Base-by-base conservation (phyloP, 2,113 vertebrate genomes). In the Acrocephalus arundinaceus region DNA sequence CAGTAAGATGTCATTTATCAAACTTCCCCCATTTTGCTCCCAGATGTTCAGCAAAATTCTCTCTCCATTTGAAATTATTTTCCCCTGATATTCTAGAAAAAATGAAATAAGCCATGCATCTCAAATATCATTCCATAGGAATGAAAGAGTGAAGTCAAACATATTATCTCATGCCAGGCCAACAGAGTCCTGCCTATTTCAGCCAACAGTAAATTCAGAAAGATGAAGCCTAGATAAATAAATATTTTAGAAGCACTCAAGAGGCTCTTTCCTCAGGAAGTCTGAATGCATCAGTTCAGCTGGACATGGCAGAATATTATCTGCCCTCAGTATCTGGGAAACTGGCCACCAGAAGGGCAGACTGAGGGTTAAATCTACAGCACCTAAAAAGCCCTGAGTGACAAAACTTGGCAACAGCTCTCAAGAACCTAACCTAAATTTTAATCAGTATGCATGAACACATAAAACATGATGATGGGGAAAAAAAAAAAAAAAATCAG, bases 1-100 rank as follows among this genome's bases (percentile, higher is more conserved):
- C 93, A 96, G 65, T 51, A 93, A 94, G 72, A 93, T 62, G 92
- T 73, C 67, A 90, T 85, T 93, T 87, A 92, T 94, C 91, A 94
- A 92, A 95, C 52, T 79, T 89, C 51, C 61, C 57, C 73, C 87
- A 92, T 91, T 96, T 85, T 88, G 46, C 52, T 93, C 82, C 93
- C 91, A 95, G 95, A 96, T 88, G 88, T 95, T 93, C 55, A 48
- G 66, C 15, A 87, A 87, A 95, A 83, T 68, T 82, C 91, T 61
- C 83, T 78, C n/a, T 71, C 80, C 73, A 82, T 68, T 82, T 73
- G 22, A 75, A 95, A 92, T 93, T 51, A 85, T 87, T 89, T 85
- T 21, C 58, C 82, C 62, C 80, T 81, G 70, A 87, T 93, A 82
- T 68, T 85, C 54, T 48, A 84, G 70, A 45, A 81, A 89, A 95